Conservation (phyloP, 2,797 vertebrate species). For the Paedocypris micromegethes region DNA sequence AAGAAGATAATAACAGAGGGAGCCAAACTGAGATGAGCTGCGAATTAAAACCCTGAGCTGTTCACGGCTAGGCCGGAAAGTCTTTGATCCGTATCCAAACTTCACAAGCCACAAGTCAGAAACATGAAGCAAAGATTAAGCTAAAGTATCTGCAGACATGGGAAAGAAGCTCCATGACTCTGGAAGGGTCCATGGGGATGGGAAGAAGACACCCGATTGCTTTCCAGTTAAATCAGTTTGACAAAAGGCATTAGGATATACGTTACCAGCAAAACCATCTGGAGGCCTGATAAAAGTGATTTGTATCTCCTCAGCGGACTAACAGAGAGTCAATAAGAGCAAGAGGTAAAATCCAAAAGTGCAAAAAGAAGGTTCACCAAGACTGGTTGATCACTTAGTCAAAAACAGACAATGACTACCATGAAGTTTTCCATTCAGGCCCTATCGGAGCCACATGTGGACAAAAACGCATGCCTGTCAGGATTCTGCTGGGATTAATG, state of each 20-base stretch:
- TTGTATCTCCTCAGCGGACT: constrained; percentile 44
- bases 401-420: constrained; percentile 37
- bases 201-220: constrained; percentile 45
- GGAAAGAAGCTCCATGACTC: constrained; percentile 37
- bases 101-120: constrained; percentile 11
- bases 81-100: constrained; percentile 53
- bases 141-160: constrained; percentile 39
- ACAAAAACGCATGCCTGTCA: constrained; percentile 11
- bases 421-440: constrained; percentile 31
- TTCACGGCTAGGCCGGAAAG: constrained; percentile 56
- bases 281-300: constrained; percentile 56
- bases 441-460: constrained; percentile 1
- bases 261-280: constrained; percentile 54
- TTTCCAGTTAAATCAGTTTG: constrained; percentile 41
- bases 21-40: constrained; percentile 37
- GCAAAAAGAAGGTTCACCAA: constrained; percentile 31
- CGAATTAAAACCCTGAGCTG: constrained; percentile 59
- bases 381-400: constrained; percentile 46
- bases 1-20: constrained; percentile 8
- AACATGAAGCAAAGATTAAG: constrained; percentile 27
- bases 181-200: neutral
- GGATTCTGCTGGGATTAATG: constrained; percentile 25
- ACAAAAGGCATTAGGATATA: constrained; percentile 33
- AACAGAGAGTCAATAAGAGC: constrained; percentile 52
- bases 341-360: constrained; percentile 32